Base-by-base conservation (phyloP, 2,888 invertebrate species). In the Athrips mouffetella region DNA sequence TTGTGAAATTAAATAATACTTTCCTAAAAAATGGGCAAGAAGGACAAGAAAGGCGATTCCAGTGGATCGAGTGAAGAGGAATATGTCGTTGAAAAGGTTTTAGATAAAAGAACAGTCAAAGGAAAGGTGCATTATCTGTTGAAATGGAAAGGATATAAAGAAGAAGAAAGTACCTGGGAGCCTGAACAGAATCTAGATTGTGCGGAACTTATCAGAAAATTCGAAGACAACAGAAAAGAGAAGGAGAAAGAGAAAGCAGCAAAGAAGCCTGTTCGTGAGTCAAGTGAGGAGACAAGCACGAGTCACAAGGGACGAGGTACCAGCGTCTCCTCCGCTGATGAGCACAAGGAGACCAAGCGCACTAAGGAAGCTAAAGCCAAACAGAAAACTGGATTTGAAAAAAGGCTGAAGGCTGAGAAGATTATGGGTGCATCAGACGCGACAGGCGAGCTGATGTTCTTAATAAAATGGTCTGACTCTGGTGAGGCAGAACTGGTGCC, bases 401-500 rank as follows among this genome's bases (percentile, higher is more conserved):
- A 93, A 56, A 94, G 94, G 2, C 80, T 95, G 1, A 93, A 94
- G 54, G 95, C 97, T 1, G 96, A 96, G 63, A 94, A 94, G 71
- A 96, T 97, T 51, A 93, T 97, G 60, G 97, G 97, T 62, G 95
- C 94, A 10, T 94, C 94, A 1, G 94, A 95, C 67, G 93, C 94
- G 0, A 93, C 91, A 0, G 95, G 95, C 0, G 93, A 95, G 68
- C 88, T 95, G 18, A 94, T 97, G 94, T 98, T 98, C 78, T 87
- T 98, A 25, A 94, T 98, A 85, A 98, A 98, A 79, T 98, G 96
- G 93, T 95, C 96, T 56, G 96, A 96, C 49, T 94, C 94, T 0
- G 98, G 98, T 67, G 98, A 98, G 74, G 98, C 98, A 0, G 98
- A 98, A 76, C 88, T 98, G 48, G 97, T 98, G 3, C 96, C 96